A percentile compares a stretch with the other conserved stretches of the same genome.
phyloP scores from a whole-genome alignment of 2,888 invertebrate species.

The Agrochola macilenta region DNA sequence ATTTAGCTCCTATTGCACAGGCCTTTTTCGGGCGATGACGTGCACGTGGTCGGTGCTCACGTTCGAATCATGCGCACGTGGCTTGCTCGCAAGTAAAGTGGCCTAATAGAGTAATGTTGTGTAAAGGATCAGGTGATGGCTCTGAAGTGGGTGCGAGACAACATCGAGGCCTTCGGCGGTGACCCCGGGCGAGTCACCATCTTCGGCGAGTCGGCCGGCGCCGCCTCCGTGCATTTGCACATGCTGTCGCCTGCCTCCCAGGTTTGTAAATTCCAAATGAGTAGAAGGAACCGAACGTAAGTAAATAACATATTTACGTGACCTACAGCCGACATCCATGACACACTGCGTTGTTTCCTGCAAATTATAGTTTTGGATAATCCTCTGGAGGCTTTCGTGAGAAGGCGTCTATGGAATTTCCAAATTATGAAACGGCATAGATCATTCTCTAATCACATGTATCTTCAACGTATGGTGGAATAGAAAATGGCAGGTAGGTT shows the following conservation, averaged over 20 bases:
- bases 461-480: not conserved
- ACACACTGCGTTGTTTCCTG: constrained; percentile 7
- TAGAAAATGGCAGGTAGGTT: not conserved
- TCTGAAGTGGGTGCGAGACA: constrained; percentile 91
- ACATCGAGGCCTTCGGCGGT: constrained; percentile 91
- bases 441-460: no score
- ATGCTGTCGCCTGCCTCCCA: constrained; percentile 89
- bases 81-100: not conserved
- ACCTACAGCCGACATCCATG: not conserved
- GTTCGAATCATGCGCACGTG: constrained; percentile 6
- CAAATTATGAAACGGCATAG: not conserved
- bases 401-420: not conserved
- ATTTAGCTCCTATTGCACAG: constrained; percentile 32
- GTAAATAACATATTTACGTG: not conserved
- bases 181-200: constrained; percentile 90
- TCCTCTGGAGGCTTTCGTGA: not conserved
- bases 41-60: constrained; percentile 8
- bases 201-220: constrained; percentile 92
- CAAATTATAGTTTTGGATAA: not conserved
- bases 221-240: constrained; percentile 91
- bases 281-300: not conserved
- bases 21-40: not conserved
- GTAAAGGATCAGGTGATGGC: constrained; percentile 91
- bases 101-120: constrained; percentile 29
- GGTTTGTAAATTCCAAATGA: constrained; percentile 70